Evolutionary conservation across 2,113 vertebrate species (phyloP).

Genomic region (Ptilonorhynchus violaceus): DNA sequence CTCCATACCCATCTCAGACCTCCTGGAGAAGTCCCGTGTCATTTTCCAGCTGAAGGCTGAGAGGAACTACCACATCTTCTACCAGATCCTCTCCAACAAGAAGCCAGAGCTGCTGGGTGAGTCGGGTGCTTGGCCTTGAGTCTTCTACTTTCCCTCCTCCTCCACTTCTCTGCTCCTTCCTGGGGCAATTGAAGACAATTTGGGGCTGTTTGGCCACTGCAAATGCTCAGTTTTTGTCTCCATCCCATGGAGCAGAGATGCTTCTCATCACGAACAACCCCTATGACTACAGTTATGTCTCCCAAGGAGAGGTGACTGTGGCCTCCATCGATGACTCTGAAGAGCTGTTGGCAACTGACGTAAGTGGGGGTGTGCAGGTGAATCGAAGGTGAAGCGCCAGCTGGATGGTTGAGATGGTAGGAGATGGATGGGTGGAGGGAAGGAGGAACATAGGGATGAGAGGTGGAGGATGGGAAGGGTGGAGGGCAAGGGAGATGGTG

Average conservation of each 20-base stretch:
- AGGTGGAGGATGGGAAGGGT: background rate
- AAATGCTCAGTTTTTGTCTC: background rate
- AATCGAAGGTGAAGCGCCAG: background rate
- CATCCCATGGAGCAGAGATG: slow-evolving; percentile 71
- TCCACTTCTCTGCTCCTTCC: background rate
- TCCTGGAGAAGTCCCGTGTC: slow-evolving; percentile 90
- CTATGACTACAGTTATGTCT: slow-evolving; percentile 90
- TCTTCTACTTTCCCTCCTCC: background rate
- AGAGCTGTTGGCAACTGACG: slow-evolving; percentile 89
- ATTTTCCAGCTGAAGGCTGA: slow-evolving; percentile 94
- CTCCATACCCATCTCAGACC: slow-evolving; percentile 70
- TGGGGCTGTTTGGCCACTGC: background rate
- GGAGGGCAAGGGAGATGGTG: background rate
- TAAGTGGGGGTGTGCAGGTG: slow-evolving; percentile 36
- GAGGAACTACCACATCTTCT: slow-evolving; percentile 94
- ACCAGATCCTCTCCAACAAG: slow-evolving; percentile 93
- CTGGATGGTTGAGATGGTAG: background rate
- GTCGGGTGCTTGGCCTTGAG: background rate
- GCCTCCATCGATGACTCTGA: slow-evolving; percentile 89
- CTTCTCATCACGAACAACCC: slow-evolving; percentile 89
- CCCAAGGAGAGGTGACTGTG: slow-evolving; percentile 91
- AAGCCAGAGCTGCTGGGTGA: slow-evolving; percentile 91
- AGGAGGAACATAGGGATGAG: background rate
- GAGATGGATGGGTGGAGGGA: background rate
- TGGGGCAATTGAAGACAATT: background rate